These are phyloP conservation scores for Mormyrops boulengeri DNA, from an alignment of 2,797 vertebrate species.

Conservation along the genomic window DNA sequence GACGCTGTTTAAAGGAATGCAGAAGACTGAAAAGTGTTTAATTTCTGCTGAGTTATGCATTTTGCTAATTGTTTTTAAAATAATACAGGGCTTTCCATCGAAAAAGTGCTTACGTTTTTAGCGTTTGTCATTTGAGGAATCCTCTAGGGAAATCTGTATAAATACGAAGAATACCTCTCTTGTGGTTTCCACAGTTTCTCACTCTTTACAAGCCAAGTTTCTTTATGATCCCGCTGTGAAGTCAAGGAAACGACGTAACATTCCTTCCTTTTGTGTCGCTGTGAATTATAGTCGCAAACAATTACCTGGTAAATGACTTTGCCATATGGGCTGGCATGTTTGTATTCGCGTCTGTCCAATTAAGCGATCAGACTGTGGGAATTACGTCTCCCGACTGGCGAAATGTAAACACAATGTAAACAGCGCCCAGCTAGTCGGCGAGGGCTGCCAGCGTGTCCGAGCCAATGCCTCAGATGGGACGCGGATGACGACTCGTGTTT, in stretches of 20 bases:
- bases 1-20: slow-evolving; percentile 36
- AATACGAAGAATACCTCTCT: slow-evolving; percentile 79
- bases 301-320: slow-evolving; percentile 79
- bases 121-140: slow-evolving; percentile 62
- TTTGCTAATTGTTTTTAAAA: slow-evolving; percentile 57
- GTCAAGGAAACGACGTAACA: slow-evolving; percentile 86
- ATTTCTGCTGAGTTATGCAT: slow-evolving; percentile 51
- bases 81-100: slow-evolving; percentile 66
- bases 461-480: slow-evolving; percentile 40
- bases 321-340: slow-evolving; percentile 72
- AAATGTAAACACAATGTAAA: slow-evolving; percentile 47
- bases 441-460: slow-evolving; percentile 29
- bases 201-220: slow-evolving; percentile 74
- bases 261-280: slow-evolving; percentile 79
- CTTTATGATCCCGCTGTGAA: slow-evolving; percentile 83
- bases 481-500: slow-evolving; percentile 43
- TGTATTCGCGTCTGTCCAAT: slow-evolving; percentile 66
- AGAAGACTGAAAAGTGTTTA: slow-evolving; percentile 45
- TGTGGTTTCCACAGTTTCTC: slow-evolving; percentile 71
- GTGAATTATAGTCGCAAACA: slow-evolving; percentile 80
- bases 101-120: slow-evolving; percentile 72
- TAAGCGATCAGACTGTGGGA: slow-evolving; percentile 63
- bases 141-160: slow-evolving; percentile 79
- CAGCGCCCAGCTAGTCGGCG: slow-evolving; percentile 46
- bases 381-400: slow-evolving; percentile 48